Evolutionary conservation across 2,797 vertebrate species (phyloP).

Genomic region (Malacoraja senta): DNA sequence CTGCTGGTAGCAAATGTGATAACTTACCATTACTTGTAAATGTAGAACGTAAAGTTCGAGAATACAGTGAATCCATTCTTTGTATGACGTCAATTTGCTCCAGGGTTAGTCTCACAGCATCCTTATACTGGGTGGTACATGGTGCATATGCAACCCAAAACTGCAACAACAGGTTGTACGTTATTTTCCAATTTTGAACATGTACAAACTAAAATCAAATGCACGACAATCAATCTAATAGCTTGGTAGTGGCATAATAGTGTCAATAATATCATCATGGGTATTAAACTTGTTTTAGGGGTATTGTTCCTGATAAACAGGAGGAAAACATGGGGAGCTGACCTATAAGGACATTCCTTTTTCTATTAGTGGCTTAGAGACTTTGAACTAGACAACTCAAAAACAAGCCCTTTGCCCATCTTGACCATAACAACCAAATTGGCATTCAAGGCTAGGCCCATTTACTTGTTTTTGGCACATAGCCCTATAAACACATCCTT

Average conservation of each 20-base stretch:
- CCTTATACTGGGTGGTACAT: slow-evolving; percentile 78
- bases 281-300: not conserved
- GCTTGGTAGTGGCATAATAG: not conserved
- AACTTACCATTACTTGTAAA: slow-evolving; percentile 55
- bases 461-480: too few species aligned
- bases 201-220: not conserved
- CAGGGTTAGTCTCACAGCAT: slow-evolving; percentile 74
- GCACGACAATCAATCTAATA: slow-evolving; percentile 8
- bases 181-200: slow-evolving; percentile 24
- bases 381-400: too few species aligned
- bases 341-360: not conserved
- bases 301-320: not conserved
- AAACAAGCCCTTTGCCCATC: too few species aligned
- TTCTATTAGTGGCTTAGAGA: not conserved
- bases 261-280: not conserved
- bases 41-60: slow-evolving; percentile 57
- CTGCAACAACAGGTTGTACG: slow-evolving; percentile 51
- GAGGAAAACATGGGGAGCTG: not conserved
- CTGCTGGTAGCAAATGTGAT: not conserved
- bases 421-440: too few species aligned
- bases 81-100: slow-evolving; percentile 88
- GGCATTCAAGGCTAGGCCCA: too few species aligned
- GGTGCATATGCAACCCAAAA: slow-evolving; percentile 84
- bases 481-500: too few species aligned
- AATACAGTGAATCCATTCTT: slow-evolving; percentile 76